Percentiles rank a stretch among this genome's conserved stretches.
Evolutionary conservation across 2,797 vertebrate genomes (phyloP).

Genomic region (Rallus crepitans): DNA sequence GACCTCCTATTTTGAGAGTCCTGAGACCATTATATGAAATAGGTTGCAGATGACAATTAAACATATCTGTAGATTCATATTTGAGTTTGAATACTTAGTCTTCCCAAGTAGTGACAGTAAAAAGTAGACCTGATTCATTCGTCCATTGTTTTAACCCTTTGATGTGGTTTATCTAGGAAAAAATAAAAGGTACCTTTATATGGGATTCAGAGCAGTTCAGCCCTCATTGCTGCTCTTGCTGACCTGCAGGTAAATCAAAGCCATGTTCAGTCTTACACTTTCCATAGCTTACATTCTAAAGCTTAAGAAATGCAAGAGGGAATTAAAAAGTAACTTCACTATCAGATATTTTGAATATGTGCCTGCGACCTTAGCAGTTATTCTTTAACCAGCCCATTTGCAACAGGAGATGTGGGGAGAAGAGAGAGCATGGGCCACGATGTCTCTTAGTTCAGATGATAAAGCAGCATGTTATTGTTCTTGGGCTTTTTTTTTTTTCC

Average conservation of each 20-base stretch:
- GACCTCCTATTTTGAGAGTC: not conserved
- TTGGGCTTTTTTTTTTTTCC: not conserved
- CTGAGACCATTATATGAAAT: not conserved
- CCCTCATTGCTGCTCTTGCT: not conserved
- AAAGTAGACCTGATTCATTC: not conserved
- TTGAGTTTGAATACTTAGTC: not conserved
- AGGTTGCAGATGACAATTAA: not conserved
- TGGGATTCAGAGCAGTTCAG: not conserved
- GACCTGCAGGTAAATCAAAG: not conserved
- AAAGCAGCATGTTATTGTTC: not conserved
- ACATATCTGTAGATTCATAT: not conserved
- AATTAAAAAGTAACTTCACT: constrained; percentile 52
- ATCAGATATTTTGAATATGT: not conserved
- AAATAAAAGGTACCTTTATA: not conserved
- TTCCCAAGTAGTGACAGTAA: not conserved
- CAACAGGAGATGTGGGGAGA: not conserved
- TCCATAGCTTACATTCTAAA: not conserved
- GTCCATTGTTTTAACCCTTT: not conserved
- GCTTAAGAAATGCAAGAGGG: not conserved
- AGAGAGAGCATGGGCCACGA: not conserved
- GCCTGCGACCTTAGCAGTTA: not conserved
- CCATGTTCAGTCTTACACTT: not conserved
- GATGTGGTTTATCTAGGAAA: not conserved
- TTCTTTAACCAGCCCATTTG: constrained; percentile 35
- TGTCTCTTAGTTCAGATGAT: not conserved